phyloP scores from a whole-genome alignment of 1,140 invertebrate species.

The Listronotus bonariensis region DNA sequence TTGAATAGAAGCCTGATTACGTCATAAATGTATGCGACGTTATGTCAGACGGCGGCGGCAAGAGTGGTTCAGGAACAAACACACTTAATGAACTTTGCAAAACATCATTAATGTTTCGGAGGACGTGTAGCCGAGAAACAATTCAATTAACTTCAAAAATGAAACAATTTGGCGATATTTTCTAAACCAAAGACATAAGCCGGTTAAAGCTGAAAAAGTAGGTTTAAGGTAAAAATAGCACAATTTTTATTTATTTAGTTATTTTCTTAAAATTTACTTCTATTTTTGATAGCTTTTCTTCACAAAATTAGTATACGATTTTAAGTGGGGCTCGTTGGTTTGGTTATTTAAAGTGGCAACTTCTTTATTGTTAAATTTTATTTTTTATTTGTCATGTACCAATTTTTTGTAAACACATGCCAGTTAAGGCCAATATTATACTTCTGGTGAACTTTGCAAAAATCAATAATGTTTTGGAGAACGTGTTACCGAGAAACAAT shows the following conservation, averaged over 20 bases:
- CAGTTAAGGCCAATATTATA: too few species aligned
- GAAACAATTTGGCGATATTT: slow-evolving; percentile 8
- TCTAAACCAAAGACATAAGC: background rate
- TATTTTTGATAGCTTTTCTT: too few species aligned
- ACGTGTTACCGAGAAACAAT: slow-evolving; percentile 21
- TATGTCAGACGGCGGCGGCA: slow-evolving; percentile 28
- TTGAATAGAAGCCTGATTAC: slow-evolving; percentile 35
- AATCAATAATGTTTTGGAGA: slow-evolving; percentile 20
- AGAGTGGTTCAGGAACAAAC: slow-evolving; percentile 29
- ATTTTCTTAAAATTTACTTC: too few species aligned
- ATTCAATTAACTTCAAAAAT: slow-evolving; percentile 30
- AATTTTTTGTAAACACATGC: too few species aligned
- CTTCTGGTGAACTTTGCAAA: slow-evolving; percentile 35
- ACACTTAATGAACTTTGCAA: slow-evolving; percentile 36
- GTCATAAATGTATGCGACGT: slow-evolving; percentile 35
- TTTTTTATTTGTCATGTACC: too few species aligned
- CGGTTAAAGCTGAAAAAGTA: too few species aligned
- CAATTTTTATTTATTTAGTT: too few species aligned
- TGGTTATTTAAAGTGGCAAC: too few species aligned
- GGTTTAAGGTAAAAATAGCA: too few species aligned
- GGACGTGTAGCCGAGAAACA: slow-evolving; percentile 17
- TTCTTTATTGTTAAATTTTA: too few species aligned
- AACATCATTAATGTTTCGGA: slow-evolving; percentile 24
- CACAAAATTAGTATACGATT: too few species aligned
- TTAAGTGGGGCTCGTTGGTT: too few species aligned